Evolutionary conservation across 2,113 vertebrate species (phyloP).

Genomic region (Petrocephalus zakoni): DNA sequence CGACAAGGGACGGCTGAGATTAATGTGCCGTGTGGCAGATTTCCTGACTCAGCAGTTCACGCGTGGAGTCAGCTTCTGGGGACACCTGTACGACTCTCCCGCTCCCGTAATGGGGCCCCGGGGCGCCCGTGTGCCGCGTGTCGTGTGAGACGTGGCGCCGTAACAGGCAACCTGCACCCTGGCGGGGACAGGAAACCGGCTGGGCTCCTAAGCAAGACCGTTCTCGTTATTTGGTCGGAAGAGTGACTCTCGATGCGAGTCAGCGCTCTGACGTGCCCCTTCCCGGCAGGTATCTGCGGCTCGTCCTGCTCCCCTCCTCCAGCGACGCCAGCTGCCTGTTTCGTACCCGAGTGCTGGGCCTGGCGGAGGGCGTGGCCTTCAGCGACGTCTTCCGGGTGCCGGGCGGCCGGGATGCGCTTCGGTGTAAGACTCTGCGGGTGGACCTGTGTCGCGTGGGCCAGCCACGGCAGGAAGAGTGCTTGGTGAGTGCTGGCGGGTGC

Average conservation of each 20-base stretch:
- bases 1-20: not conserved
- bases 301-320: constrained; percentile 69
- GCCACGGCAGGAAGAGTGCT: constrained; percentile 58
- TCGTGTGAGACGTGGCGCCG: not conserved
- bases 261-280: not conserved
- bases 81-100: not conserved
- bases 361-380: constrained; percentile 53
- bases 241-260: not conserved
- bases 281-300: constrained; percentile 61
- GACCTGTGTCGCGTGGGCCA: constrained; percentile 62
- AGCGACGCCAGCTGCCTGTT: constrained; percentile 68
- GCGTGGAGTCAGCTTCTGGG: not conserved
- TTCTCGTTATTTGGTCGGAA: not conserved
- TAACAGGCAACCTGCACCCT: not conserved
- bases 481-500: constrained; percentile 52
- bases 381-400: constrained; percentile 65
- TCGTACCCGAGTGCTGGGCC: constrained; percentile 66
- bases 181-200: not conserved
- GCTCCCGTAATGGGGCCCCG: not conserved
- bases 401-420: constrained; percentile 54
- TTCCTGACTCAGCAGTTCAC: not conserved
- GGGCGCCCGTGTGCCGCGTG: not conserved
- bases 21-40: not conserved
- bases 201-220: not conserved
- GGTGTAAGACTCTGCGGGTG: constrained; percentile 66